Evolutionary conservation across 2,113 vertebrate species (phyloP), one percentile per base, ranked within the genome.

Genomic region (Podarcis cretensis): DNA sequence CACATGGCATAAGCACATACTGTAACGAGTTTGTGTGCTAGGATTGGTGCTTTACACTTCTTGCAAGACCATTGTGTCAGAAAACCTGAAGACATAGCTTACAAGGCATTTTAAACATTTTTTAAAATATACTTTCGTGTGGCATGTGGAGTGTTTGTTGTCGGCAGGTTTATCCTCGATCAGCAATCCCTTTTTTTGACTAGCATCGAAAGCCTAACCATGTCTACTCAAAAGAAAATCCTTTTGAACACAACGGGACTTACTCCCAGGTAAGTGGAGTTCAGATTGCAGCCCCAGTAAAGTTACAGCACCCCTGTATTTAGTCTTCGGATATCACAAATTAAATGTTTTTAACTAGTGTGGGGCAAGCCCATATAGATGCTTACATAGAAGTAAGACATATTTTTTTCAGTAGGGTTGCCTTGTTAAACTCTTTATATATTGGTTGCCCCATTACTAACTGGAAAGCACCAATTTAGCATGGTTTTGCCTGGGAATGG

Each of bases 331-430:
- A 10, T 65, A 18, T 37, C 65, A 87, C 63, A 90, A 88, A 91
- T 82, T 30, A 54, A 54, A 54, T 54, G 48, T 54, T 54, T 54
- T 81, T 89, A 86, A 40, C 82, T 90, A 89, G 83, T 40, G 14
- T 81, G 80, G 78, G 81, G 25, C 54, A 54, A 54, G 48, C 48
- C 10, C 9, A 54, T 54, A 54, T 12, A 54, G 48, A 54, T 54
- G 10, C 48, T 54, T 54, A 12, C 48, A 54, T 54, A 54, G 48
- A 54, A 54, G 48, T 5, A 63, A 63, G 59, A 20, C 59, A 14
- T 63, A 63, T 63, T 54, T 54, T 54, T 54, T 54, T 54, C 10
- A 54, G 59, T 63, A 63, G 13, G 18, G 20, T 63, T 63, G 59
- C 59, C 13, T 20, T 20, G 59, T 2, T 82, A 5, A 7, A 40